Conservation (phyloP, 35 echinoderm and acorn worm species). For the Hemicentrotus pulcherrimus region DNA sequence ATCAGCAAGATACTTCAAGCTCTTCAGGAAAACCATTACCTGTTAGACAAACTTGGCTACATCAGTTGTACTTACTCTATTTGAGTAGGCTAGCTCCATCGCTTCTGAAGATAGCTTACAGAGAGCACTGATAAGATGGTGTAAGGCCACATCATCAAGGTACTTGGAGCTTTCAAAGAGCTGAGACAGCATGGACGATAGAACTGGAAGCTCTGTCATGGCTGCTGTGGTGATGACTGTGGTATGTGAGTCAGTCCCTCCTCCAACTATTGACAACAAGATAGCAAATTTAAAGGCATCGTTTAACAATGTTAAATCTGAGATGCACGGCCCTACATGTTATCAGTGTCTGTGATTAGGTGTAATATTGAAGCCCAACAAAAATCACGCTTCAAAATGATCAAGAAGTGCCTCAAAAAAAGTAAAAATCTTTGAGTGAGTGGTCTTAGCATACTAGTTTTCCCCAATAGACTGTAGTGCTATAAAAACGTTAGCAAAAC, state of each 20-base stretch:
- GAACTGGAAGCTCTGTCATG: constrained; percentile 92
- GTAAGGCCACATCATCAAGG: constrained; percentile 92
- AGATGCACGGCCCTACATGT: too few relatives aligned
- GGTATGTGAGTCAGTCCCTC: constrained; percentile 68
- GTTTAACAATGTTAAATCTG: too few relatives aligned
- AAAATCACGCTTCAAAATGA: too few relatives aligned
- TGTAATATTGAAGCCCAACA: too few relatives aligned
- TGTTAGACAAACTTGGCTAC: neutral
- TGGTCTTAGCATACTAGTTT: too few relatives aligned
- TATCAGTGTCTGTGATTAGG: too few relatives aligned
- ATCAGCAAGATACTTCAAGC: constrained; percentile 87
- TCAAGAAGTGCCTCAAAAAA: too few relatives aligned
- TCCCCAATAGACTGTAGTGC: too few relatives aligned
- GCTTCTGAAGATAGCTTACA: constrained; percentile 93
- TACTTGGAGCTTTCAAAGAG: constrained; percentile 94
- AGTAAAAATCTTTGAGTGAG: too few relatives aligned
- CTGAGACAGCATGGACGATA: constrained; percentile 89
- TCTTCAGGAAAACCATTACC: constrained; percentile 66
- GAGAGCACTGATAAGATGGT: constrained; percentile 94
- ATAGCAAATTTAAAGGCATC: neutral
- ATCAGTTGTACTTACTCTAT: constrained; percentile 65
- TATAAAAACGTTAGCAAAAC: too few relatives aligned
- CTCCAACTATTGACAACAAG: neutral
- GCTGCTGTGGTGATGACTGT: constrained; percentile 97
- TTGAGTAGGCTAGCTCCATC: constrained; percentile 94